These are phyloP conservation scores for Sitobion miscanthi DNA, from an alignment of 1,140 invertebrate species.

Conservation along the genomic window DNA sequence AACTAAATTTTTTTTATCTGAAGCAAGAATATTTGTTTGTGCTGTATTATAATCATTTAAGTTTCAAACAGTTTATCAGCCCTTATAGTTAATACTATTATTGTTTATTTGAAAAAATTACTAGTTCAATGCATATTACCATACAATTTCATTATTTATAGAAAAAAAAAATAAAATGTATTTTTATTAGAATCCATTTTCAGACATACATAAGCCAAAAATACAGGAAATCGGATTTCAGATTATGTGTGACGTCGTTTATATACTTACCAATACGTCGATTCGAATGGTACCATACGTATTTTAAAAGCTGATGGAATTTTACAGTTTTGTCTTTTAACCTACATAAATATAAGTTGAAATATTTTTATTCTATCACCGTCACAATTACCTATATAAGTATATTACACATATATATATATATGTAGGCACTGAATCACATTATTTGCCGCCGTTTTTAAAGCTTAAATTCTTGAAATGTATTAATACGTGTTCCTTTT, in stretches of 20 bases:
- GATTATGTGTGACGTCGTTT: not conserved
- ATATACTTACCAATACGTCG: not conserved
- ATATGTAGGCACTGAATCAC: not conserved
- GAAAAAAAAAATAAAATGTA: not conserved
- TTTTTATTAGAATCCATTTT: not conserved
- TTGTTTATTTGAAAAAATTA: not conserved
- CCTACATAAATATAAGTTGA: not conserved
- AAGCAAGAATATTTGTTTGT: not conserved
- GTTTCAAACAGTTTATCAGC: not conserved
- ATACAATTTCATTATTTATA: too few species aligned
- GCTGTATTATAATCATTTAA: not conserved
- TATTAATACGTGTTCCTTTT: not conserved
- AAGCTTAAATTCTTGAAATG: not conserved
- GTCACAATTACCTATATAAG: not conserved
- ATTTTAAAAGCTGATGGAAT: not conserved
- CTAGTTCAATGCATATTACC: not conserved
- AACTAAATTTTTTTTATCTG: not conserved
- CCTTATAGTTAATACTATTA: not conserved
- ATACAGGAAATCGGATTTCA: not conserved
- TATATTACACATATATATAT: too few species aligned
- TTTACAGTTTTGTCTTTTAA: not conserved
- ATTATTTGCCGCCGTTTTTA: not conserved
- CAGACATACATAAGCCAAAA: not conserved
- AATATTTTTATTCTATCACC: not conserved
- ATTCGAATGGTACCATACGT: not conserved